These are phyloP conservation scores for Bungarus multicinctus DNA, from an alignment of 2,113 vertebrate genomes.

Conservation along the genomic window DNA sequence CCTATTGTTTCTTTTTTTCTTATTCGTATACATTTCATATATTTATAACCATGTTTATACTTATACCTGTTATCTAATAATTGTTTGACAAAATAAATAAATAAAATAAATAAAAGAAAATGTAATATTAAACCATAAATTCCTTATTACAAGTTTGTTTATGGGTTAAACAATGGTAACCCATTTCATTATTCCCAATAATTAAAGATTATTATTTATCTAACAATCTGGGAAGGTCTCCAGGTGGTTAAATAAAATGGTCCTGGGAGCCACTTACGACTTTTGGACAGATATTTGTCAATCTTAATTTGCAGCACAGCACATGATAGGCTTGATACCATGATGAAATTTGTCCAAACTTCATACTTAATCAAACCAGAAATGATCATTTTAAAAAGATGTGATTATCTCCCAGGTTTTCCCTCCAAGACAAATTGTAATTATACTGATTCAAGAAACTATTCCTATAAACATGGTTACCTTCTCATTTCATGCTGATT, in stretches of 20 bases:
- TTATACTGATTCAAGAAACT: neutral
- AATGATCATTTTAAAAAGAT: neutral
- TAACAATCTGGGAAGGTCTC: neutral
- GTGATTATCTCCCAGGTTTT: neutral
- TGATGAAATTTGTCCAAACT: neutral
- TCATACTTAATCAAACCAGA: neutral
- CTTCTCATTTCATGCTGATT: neutral
- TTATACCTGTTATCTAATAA: too few species aligned
- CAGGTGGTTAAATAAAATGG: neutral
- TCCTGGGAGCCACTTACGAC: neutral
- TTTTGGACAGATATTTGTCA: neutral
- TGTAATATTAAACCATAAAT: too few species aligned
- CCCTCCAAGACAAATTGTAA: neutral
- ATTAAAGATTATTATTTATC: neutral
- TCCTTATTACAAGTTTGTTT: too few species aligned
- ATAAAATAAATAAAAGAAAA: too few species aligned
- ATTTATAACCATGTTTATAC: too few species aligned
- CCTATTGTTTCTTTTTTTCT: too few species aligned
- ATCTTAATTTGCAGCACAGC: neutral
- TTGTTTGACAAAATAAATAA: too few species aligned
- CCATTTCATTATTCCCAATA: neutral
- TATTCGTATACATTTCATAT: too few species aligned
- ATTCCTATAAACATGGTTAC: neutral
- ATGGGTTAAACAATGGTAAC: too few species aligned
- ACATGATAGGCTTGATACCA: neutral